Conservation (phyloP, 2,797 vertebrate species). For the Aulostomus chinensis region DNA sequence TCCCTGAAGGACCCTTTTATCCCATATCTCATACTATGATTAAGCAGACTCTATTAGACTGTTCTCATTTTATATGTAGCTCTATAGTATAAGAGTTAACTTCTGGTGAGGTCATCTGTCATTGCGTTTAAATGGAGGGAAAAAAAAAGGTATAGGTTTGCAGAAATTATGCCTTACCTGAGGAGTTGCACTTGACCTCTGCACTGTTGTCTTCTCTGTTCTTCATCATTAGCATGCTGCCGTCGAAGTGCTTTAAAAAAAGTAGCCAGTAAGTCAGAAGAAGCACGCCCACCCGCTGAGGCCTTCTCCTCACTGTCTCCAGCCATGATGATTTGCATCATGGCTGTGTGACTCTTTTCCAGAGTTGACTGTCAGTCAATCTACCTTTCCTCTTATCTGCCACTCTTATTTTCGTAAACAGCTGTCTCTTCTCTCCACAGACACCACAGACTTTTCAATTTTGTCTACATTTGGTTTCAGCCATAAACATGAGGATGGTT, state of each 20-base stretch:
- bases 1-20: constrained; percentile 16
- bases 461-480: constrained; percentile 25
- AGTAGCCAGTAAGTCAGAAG: constrained; percentile 62
- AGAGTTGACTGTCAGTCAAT: constrained; percentile 56
- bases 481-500: no score
- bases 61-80: constrained; percentile 29
- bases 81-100: constrained; percentile 19
- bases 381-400: constrained; percentile 49
- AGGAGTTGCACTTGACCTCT: constrained; percentile 66
- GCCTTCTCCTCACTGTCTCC: constrained; percentile 58
- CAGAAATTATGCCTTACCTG: constrained; percentile 52
- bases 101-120: constrained; percentile 45
- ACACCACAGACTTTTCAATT: constrained; percentile 39
- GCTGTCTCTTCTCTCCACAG: constrained; percentile 33
- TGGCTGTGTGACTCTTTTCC: constrained; percentile 57
- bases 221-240: constrained; percentile 68
- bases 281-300: constrained; percentile 60
- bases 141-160: constrained; percentile 52
- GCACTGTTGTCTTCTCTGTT: constrained; percentile 63
- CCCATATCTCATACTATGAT: constrained; percentile 16
- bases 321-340: constrained; percentile 69
- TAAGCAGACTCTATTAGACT: constrained; percentile 47
- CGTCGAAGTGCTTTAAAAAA: constrained; percentile 58
- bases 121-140: constrained; percentile 48
- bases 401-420: constrained; percentile 44